These are phyloP conservation scores for Aratinga solstitialis DNA, from an alignment of 2,797 vertebrate genomes.

Conservation along the genomic window DNA sequence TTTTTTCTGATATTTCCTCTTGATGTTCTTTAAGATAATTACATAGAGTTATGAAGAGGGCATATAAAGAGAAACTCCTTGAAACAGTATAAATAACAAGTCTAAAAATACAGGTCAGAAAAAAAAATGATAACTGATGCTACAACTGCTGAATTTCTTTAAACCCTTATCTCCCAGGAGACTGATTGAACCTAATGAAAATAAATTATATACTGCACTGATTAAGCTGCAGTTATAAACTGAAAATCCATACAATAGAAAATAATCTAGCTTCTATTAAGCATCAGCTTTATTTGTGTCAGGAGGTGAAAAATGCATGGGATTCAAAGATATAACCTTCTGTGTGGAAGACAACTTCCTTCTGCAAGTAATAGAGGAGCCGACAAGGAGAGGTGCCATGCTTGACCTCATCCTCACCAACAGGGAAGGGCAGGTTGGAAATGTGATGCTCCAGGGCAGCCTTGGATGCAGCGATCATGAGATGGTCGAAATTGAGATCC, in stretches of 20 bases:
- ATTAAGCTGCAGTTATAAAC: background rate
- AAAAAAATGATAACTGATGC: background rate
- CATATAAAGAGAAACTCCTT: background rate
- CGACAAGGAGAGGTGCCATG: too few species aligned
- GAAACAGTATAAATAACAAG: background rate
- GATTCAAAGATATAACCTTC: background rate
- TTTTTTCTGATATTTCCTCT: background rate
- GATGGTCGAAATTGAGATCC: too few species aligned
- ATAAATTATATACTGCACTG: background rate
- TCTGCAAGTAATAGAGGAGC: too few species aligned
- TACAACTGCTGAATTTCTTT: background rate
- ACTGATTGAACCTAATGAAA: constrained; percentile 10
- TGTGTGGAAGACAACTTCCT: background rate
- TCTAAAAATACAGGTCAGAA: background rate
- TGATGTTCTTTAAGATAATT: background rate
- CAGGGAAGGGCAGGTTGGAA: too few species aligned
- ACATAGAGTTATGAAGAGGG: background rate
- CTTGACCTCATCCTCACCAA: too few species aligned
- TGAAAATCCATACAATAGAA: background rate
- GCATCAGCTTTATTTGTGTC: background rate
- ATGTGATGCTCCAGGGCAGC: too few species aligned
- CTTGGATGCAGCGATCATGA: too few species aligned
- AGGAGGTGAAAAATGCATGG: background rate
- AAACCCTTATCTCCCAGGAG: background rate
- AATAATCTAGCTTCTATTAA: background rate